Evolutionary conservation across 2,113 vertebrate genomes (phyloP).

Genomic region (Beaufortia kweichowensis): DNA sequence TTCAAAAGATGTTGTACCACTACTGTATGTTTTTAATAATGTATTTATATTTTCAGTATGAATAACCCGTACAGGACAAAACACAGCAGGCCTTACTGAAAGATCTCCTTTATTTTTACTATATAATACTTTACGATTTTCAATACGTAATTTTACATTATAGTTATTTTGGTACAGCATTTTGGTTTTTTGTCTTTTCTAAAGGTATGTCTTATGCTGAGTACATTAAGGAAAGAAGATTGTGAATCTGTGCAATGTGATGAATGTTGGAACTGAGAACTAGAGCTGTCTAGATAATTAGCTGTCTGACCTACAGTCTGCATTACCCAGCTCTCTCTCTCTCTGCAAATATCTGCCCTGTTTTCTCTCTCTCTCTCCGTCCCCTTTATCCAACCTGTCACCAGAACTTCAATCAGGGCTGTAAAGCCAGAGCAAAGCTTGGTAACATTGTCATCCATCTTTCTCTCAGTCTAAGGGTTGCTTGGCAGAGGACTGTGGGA

Average conservation of each 20-base stretch:
- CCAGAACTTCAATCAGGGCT: constrained; percentile 82
- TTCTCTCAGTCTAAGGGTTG: constrained; percentile 37
- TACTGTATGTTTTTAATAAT: too few relatives aligned
- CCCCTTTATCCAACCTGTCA: constrained; percentile 50
- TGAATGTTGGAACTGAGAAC: constrained; percentile 20
- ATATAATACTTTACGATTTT: too few relatives aligned
- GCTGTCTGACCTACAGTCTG: constrained; percentile 48
- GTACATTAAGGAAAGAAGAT: too few relatives aligned
- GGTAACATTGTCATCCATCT: constrained; percentile 71
- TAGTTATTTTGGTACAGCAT: too few relatives aligned
- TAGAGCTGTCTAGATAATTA: constrained; percentile 24
- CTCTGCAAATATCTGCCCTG: constrained; percentile 41
- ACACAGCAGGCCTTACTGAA: too few relatives aligned
- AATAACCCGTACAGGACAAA: too few relatives aligned
- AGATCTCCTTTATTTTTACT: too few relatives aligned
- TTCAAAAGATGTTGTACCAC: too few relatives aligned
- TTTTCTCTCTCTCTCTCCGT: constrained; percentile 63
- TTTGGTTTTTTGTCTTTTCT: too few relatives aligned
- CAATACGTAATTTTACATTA: too few relatives aligned
- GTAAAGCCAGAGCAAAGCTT: constrained; percentile 98
- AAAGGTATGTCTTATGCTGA: neutral
- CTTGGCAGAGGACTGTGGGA: constrained; percentile 39
- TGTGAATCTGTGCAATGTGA: neutral
- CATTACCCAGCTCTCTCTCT: constrained; percentile 73
- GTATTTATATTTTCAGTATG: too few relatives aligned